phyloP scores from a whole-genome alignment of 2,797 vertebrate species.

The Acanthopagrus latus region DNA sequence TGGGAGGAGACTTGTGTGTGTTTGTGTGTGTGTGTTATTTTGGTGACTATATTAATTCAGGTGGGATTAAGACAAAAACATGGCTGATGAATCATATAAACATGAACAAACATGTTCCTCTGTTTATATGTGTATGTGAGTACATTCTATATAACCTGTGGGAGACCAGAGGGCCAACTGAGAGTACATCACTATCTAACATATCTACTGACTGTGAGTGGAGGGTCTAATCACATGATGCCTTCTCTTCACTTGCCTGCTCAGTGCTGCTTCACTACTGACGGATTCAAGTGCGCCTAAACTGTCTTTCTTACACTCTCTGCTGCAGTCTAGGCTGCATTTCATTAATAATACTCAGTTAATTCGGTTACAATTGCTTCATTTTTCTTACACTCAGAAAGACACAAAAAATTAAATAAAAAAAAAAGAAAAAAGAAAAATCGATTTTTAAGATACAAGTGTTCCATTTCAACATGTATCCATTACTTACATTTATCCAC shows the following conservation, averaged over 20 bases:
- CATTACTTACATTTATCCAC: too few species aligned
- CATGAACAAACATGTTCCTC: slow-evolving; percentile 37
- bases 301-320: background rate
- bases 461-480: too few species aligned
- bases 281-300: background rate
- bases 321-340: background rate
- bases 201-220: slow-evolving; percentile 10
- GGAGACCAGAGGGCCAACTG: slow-evolving; percentile 21
- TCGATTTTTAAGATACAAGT: background rate
- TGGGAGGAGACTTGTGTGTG: slow-evolving; percentile 6
- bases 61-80: slow-evolving; percentile 47
- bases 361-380: slow-evolving; percentile 1
- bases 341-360: slow-evolving; percentile 19
- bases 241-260: slow-evolving; percentile 7
- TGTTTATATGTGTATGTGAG: slow-evolving; percentile 22
- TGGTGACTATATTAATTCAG: slow-evolving; percentile 43
- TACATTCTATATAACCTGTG: slow-evolving; percentile 36
- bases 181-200: slow-evolving; percentile 18
- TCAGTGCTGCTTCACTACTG: slow-evolving; percentile 27
- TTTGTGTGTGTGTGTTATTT: slow-evolving; percentile 15
- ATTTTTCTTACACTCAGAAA: slow-evolving; percentile 1
- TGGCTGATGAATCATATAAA: slow-evolving; percentile 44
- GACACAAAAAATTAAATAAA: background rate
- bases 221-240: slow-evolving; percentile 17
- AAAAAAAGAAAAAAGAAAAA: background rate